Evolutionary conservation across 2,113 vertebrate genomes (phyloP).

Genomic region (Motacilla tschutschensis): DNA sequence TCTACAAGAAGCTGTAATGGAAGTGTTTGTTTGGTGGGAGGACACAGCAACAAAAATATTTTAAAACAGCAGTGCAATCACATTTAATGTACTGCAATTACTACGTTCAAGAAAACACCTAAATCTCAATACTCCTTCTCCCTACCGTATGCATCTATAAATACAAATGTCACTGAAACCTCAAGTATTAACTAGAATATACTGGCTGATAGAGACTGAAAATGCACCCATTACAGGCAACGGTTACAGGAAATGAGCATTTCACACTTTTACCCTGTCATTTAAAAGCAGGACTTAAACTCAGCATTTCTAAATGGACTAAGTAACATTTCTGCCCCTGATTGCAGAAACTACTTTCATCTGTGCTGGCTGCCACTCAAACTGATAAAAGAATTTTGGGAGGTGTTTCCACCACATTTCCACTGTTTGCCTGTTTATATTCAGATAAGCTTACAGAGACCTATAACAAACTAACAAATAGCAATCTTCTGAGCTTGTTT

Average conservation of each 20-base stretch:
- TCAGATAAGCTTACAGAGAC: neutral
- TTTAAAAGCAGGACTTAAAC: conserved; percentile 47
- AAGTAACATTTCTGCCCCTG: neutral
- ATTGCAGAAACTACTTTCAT: neutral
- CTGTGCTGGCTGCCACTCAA: neutral
- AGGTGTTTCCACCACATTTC: neutral
- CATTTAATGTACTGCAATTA: neutral
- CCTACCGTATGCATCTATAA: conserved; percentile 18
- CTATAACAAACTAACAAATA: neutral
- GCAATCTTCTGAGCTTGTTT: neutral
- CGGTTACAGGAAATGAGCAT: conserved; percentile 74
- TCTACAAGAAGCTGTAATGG: neutral
- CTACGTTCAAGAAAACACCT: neutral
- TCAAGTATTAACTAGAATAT: conserved; percentile 61
- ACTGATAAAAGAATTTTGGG: neutral
- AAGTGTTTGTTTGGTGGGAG: neutral
- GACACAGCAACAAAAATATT: neutral
- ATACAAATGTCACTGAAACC: conserved; percentile 50
- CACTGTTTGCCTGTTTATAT: neutral
- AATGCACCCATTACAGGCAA: conserved; percentile 56
- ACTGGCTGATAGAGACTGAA: conserved; percentile 45
- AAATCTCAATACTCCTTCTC: conserved; percentile 10
- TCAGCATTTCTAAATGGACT: neutral
- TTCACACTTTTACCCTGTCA: conserved; percentile 70
- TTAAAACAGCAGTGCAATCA: neutral